phyloP scores from a whole-genome alignment of 2,797 vertebrate species.

The Cichlasoma orientale region DNA sequence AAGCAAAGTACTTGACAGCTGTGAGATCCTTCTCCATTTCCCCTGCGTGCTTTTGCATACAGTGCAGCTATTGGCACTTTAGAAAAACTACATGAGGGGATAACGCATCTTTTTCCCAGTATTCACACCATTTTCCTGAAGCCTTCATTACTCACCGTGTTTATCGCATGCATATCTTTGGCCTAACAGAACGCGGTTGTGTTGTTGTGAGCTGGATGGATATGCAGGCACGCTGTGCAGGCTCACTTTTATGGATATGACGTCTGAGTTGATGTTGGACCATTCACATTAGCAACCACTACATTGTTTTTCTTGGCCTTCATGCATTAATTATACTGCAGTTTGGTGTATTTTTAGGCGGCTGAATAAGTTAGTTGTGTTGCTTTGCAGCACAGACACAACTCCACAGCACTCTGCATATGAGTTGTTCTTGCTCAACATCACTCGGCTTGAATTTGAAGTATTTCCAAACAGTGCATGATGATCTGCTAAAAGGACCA shows the following conservation, averaged over 20 bases:
- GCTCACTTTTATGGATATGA: neutral
- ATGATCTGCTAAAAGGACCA: neutral
- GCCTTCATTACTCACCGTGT: neutral
- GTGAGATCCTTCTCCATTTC: neutral
- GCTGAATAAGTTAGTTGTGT: neutral
- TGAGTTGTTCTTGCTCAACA: neutral
- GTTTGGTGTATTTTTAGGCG: neutral
- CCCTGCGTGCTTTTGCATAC: neutral
- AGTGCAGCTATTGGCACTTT: neutral
- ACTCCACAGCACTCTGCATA: neutral
- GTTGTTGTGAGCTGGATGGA: neutral
- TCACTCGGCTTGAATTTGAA: neutral
- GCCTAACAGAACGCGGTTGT: neutral
- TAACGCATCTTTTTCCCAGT: neutral
- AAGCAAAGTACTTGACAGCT: neutral
- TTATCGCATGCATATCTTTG: neutral
- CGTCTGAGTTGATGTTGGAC: neutral
- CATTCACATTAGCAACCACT: neutral
- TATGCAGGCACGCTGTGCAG: neutral
- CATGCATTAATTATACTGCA: neutral
- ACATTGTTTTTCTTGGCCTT: neutral
- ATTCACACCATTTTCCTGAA: neutral
- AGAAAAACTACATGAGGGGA: neutral
- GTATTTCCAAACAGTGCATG: neutral
- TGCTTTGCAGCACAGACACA: neutral